Percentiles rank a stretch among this genome's conserved stretches.
These are phyloP conservation scores for Malurus alboscapulatus DNA, from an alignment of 2,113 vertebrate species.

Conservation along the genomic window DNA sequence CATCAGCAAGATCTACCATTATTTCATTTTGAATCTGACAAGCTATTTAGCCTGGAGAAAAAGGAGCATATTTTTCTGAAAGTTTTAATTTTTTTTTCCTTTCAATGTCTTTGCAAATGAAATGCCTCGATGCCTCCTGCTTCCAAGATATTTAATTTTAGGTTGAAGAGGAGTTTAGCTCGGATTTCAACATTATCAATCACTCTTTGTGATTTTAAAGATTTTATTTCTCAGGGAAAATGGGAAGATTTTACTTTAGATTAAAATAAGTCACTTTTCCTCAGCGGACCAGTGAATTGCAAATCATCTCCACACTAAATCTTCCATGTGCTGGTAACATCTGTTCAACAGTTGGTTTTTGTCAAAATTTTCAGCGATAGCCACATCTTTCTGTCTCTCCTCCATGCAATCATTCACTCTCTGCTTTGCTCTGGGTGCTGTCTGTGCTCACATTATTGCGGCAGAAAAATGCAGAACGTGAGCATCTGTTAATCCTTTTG, in stretches of 20 bases:
- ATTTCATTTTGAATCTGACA: background rate
- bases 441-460: background rate
- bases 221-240: background rate
- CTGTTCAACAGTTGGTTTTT: constrained; percentile 25
- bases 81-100: background rate
- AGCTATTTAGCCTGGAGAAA: background rate
- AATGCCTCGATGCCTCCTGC: background rate
- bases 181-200: background rate
- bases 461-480: constrained; percentile 18
- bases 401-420: background rate
- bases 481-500: constrained; percentile 50
- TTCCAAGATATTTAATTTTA: background rate
- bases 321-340: background rate
- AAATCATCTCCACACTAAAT: background rate
- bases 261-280: background rate
- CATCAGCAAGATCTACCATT: background rate
- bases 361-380: background rate
- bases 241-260: background rate
- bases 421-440: background rate
- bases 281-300: background rate
- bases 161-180: background rate
- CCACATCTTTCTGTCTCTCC: background rate
- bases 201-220: background rate
- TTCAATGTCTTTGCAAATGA: background rate
- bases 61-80: background rate